A percentile compares a stretch with the other conserved stretches of the same genome.
Evolutionary conservation across 2,888 invertebrate genomes (phyloP).

Genomic region (Heliconius sara): DNA sequence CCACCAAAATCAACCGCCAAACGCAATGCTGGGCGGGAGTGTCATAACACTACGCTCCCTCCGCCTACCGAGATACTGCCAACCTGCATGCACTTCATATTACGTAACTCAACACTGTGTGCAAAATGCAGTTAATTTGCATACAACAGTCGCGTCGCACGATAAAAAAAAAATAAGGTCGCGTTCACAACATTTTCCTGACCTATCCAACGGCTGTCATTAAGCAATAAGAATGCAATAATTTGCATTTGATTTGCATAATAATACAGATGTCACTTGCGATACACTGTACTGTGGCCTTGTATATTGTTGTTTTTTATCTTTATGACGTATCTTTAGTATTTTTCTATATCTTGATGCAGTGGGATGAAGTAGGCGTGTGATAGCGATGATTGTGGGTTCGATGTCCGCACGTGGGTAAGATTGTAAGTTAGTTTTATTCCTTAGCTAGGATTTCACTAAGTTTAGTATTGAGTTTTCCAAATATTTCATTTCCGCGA

Average conservation of each 20-base stretch:
- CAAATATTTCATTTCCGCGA: too few relatives aligned
- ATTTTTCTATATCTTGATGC: background rate
- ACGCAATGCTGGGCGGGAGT: too few relatives aligned
- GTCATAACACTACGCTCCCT: too few relatives aligned
- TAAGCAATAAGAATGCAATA: slow-evolving; percentile 57
- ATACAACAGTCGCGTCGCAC: slow-evolving; percentile 9
- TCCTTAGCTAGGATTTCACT: background rate
- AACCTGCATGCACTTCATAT: background rate
- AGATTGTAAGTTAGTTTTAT: background rate
- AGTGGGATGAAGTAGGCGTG: background rate
- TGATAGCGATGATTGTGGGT: background rate
- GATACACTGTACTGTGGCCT: slow-evolving; percentile 9
- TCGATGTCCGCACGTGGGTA: background rate
- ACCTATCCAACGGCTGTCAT: slow-evolving; percentile 44
- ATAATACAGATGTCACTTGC: slow-evolving; percentile 57
- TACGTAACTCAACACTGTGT: slow-evolving; percentile 2
- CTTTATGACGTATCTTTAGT: background rate
- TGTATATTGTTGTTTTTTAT: background rate
- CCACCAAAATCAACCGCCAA: too few relatives aligned
- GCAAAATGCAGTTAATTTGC: slow-evolving; percentile 9
- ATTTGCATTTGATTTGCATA: slow-evolving; percentile 62
- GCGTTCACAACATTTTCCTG: slow-evolving; percentile 31
- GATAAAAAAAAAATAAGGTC: slow-evolving; percentile 26
- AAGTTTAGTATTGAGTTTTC: too few relatives aligned
- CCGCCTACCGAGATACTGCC: too few relatives aligned